These are phyloP conservation scores for Megathymus violae DNA, from an alignment of 1,140 invertebrate species.

Conservation along the genomic window DNA sequence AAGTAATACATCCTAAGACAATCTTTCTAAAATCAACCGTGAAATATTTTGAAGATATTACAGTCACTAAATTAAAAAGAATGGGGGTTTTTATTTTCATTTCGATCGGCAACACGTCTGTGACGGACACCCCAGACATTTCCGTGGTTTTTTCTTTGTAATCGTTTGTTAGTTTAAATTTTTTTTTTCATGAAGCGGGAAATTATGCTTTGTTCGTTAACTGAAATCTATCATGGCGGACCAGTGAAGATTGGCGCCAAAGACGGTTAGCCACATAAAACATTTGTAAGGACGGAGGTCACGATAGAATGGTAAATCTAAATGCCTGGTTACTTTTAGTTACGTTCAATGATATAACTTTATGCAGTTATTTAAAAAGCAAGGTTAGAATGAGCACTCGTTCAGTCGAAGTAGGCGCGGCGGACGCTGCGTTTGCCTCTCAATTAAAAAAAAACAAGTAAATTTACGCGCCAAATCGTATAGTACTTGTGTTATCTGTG, in stretches of 20 bases:
- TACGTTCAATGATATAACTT: slow-evolving; percentile 44
- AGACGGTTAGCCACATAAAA: neutral
- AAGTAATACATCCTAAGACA: no score
- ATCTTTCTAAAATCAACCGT: no score
- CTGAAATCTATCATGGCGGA: neutral
- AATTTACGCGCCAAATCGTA: slow-evolving; percentile 45
- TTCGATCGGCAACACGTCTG: no score
- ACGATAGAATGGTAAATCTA: slow-evolving; percentile 20
- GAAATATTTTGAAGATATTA: no score
- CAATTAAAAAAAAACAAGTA: slow-evolving; percentile 36
- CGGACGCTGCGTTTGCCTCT: slow-evolving; percentile 40
- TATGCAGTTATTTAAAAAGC: slow-evolving; percentile 47
- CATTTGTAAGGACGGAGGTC: slow-evolving; percentile 3
- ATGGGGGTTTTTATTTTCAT: no score
- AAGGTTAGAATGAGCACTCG: slow-evolving; percentile 32
- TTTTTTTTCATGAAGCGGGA: neutral
- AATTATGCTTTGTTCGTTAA: neutral
- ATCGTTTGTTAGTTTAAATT: no score
- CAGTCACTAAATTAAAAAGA: no score
- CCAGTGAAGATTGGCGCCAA: neutral
- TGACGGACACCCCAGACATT: no score
- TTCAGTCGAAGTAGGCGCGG: slow-evolving; percentile 46
- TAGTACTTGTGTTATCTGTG: slow-evolving; percentile 43
- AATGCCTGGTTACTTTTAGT: slow-evolving; percentile 25
- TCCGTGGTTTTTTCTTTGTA: no score